A percentile compares a stretch with the other conserved stretches of the same genome.
These are phyloP conservation scores for Trissolcus brochymenae DNA, from an alignment of 2,888 invertebrate genomes.

Conservation along the genomic window DNA sequence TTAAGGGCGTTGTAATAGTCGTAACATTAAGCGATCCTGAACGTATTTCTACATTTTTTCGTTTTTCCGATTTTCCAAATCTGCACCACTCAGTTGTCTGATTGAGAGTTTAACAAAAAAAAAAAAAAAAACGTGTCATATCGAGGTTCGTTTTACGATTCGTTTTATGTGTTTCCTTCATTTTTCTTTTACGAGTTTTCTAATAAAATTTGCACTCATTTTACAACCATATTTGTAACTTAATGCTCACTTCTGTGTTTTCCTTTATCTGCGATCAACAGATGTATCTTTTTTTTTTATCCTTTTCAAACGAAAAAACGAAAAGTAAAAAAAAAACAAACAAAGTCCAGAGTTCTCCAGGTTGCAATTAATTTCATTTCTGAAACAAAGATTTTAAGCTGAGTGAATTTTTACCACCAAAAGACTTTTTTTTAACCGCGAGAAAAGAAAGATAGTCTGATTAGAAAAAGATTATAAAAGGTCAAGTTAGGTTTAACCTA, in stretches of 20 bases:
- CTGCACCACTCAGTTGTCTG: too few relatives aligned
- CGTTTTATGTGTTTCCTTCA: slow-evolving; percentile 27
- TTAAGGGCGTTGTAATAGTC: neutral
- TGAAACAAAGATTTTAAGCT: neutral
- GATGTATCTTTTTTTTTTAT: neutral
- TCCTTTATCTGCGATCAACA: slow-evolving; percentile 31
- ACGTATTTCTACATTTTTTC: neutral
- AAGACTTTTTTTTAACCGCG: too few relatives aligned
- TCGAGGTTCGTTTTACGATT: slow-evolving; percentile 26
- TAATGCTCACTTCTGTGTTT: slow-evolving; percentile 12
- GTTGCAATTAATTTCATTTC: neutral
- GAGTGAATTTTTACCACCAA: neutral
- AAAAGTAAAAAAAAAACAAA: neutral
- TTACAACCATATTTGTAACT: slow-evolving; percentile 33
- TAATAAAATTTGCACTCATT: slow-evolving; percentile 44
- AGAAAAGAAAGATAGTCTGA: too few relatives aligned
- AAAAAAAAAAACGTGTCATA: neutral
- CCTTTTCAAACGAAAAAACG: neutral
- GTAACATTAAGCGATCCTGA: neutral
- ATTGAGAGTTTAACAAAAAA: neutral
- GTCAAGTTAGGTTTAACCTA: too few relatives aligned
- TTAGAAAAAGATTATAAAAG: too few relatives aligned
- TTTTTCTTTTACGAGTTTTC: slow-evolving; percentile 30
- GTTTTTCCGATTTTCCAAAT: neutral
- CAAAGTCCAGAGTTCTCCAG: neutral